These are phyloP conservation scores for Diorhabda carinulata DNA, from an alignment of 1,140 invertebrate species.

Conservation along the genomic window DNA sequence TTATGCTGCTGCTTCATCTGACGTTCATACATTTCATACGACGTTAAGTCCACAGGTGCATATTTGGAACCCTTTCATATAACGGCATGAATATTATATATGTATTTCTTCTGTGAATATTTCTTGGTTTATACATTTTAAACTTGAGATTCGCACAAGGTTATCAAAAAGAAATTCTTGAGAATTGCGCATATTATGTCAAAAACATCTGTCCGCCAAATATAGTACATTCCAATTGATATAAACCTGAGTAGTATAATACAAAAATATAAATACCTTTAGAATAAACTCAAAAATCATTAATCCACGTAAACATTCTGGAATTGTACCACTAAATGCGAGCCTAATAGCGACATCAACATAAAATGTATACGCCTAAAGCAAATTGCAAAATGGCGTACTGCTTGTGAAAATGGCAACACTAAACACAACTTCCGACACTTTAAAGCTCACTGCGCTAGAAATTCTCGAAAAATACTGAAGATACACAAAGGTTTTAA, in stretches of 20 bases:
- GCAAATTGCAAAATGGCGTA: slow-evolving; percentile 32
- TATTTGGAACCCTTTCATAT: no score
- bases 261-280: slow-evolving; percentile 10
- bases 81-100: no score
- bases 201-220: slow-evolving; percentile 11
- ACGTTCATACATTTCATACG: background rate
- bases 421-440: slow-evolving; percentile 13
- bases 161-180: slow-evolving; percentile 1
- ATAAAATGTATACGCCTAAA: slow-evolving; percentile 33
- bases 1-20: background rate
- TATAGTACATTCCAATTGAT: background rate
- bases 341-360: slow-evolving; percentile 3
- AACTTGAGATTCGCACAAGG: background rate
- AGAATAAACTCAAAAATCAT: slow-evolving; percentile 4
- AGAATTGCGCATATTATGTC: slow-evolving; percentile 11
- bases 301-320: slow-evolving; percentile 7
- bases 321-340: slow-evolving; percentile 1
- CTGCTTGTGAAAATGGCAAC: slow-evolving; percentile 10
- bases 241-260: background rate
- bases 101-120: no score
- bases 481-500: background rate
- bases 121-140: no score
- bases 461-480: background rate
- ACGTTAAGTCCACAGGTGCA: no score
- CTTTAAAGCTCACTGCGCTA: slow-evolving; percentile 1